These are phyloP conservation scores for Chirona hameri DNA, from an alignment of 2,888 invertebrate species.

Conservation along the genomic window DNA sequence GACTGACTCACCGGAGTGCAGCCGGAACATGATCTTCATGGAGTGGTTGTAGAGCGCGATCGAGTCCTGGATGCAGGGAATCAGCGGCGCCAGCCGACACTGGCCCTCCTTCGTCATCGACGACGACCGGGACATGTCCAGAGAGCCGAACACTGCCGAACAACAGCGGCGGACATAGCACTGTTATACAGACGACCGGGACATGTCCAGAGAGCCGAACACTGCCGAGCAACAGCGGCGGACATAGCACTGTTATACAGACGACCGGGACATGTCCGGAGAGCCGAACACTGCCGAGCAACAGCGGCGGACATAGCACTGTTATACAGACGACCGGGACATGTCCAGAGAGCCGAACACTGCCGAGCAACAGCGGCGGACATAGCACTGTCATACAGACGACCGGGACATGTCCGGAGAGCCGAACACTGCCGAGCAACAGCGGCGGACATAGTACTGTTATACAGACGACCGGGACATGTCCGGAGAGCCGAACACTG, in stretches of 20 bases:
- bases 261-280: not conserved
- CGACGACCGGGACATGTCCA: constrained; percentile 88
- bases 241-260: not conserved
- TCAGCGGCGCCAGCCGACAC: constrained; percentile 91
- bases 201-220: not conserved
- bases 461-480: no score
- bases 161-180: not conserved
- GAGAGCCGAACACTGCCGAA: constrained; percentile 79
- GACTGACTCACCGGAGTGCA: constrained; percentile 57
- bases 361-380: no score
- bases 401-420: no score
- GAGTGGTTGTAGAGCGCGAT: constrained; percentile 94
- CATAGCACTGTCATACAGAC: no score
- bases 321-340: not conserved
- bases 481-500: no score
- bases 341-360: constrained; percentile 28
- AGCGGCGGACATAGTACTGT: no score
- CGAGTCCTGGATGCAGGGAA: constrained; percentile 92
- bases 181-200: not conserved
- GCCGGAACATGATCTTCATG: constrained; percentile 90
- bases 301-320: not conserved
- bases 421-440: no score
- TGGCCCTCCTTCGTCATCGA: constrained; percentile 98
- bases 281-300: not conserved
- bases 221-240: not conserved